Percentiles rank a stretch among this genome's conserved stretches.
These are phyloP conservation scores for Sibirionetta formosa DNA, from an alignment of 2,797 vertebrate species.

Conservation along the genomic window DNA sequence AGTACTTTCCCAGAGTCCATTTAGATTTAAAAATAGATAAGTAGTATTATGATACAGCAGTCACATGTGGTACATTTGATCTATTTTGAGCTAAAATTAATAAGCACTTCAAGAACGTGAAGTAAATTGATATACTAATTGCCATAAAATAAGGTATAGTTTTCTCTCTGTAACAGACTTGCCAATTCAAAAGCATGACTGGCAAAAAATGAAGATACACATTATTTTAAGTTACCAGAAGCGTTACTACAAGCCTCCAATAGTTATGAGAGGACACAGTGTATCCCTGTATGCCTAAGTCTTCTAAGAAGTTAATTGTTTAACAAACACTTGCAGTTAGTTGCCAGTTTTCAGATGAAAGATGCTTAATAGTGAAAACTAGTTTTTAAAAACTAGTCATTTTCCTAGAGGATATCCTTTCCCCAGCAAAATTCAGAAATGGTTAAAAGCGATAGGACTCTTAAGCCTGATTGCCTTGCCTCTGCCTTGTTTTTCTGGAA, in stretches of 20 bases:
- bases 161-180: conserved; percentile 28
- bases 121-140: conserved; percentile 72
- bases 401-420: neutral
- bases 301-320: neutral
- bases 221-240: neutral
- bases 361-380: neutral
- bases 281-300: neutral
- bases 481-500: conserved; percentile 61
- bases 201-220: neutral
- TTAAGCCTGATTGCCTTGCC: conserved; percentile 32
- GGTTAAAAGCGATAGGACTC: conserved; percentile 26
- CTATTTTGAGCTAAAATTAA: conserved; percentile 75
- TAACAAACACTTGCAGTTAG: neutral
- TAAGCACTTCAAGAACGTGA: conserved; percentile 66
- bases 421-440: neutral
- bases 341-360: neutral
- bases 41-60: conserved; percentile 73
- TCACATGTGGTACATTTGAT: conserved; percentile 72
- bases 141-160: conserved; percentile 61
- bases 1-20: conserved; percentile 69
- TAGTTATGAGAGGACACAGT: neutral
- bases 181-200: neutral
- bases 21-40: conserved; percentile 74
- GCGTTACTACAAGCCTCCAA: neutral
- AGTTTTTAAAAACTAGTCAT: neutral